A percentile compares a stretch with the other conserved stretches of the same genome.
Evolutionary conservation across 2,888 invertebrate genomes (phyloP).

Genomic region (Panzeria rudis): DNA sequence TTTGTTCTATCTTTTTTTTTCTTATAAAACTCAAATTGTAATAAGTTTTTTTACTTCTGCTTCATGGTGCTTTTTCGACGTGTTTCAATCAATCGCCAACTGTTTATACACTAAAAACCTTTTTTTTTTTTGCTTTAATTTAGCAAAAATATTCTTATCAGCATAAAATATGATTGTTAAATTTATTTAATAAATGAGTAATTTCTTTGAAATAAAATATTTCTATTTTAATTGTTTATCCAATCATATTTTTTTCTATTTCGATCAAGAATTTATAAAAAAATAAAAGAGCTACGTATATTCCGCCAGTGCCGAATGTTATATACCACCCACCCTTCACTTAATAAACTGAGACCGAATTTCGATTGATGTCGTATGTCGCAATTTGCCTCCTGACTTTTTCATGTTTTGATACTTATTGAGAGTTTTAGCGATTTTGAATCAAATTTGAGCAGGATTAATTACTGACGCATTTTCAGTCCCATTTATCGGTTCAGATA

Average conservation of each 20-base stretch:
- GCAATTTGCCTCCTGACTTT: no score
- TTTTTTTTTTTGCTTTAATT: background rate
- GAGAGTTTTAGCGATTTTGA: no score
- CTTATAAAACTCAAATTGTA: background rate
- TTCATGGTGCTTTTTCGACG: background rate
- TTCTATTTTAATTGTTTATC: conserved; percentile 8
- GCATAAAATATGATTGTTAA: background rate
- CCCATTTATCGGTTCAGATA: no score
- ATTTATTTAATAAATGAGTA: background rate
- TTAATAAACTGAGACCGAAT: no score
- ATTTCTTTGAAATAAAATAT: background rate
- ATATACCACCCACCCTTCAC: no score
- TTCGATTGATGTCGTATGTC: no score
- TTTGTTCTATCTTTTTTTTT: background rate
- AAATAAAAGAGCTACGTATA: background rate
- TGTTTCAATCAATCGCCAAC: conserved; percentile 4
- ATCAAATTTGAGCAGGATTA: no score
- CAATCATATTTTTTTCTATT: background rate
- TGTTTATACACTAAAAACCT: background rate
- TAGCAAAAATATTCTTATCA: conserved; percentile 27
- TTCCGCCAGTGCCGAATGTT: no score
- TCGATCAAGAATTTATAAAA: background rate
- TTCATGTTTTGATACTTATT: no score
- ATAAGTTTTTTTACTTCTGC: background rate
- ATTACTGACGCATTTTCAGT: no score